A percentile compares a stretch with the other conserved stretches of the same genome.
These are phyloP conservation scores for Pyxicephalus adspersus DNA, from an alignment of 2,113 vertebrate genomes.

Conservation along the genomic window DNA sequence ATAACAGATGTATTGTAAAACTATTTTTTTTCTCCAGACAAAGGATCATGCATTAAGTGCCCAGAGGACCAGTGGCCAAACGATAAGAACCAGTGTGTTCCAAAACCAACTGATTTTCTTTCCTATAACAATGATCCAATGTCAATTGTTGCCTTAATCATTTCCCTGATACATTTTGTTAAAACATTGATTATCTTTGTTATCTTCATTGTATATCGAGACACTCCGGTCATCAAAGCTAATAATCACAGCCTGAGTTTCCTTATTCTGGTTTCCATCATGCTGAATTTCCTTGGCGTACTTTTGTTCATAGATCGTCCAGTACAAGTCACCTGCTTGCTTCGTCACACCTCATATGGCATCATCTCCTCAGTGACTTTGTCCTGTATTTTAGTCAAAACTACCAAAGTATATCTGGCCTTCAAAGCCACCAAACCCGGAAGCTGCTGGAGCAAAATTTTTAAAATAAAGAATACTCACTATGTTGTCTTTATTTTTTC, in stretches of 20 bases:
- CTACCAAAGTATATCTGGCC: background rate
- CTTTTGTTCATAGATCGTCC: constrained; percentile 17
- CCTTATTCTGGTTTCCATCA: constrained; percentile 15
- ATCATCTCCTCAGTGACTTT: constrained; percentile 10
- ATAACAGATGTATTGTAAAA: background rate
- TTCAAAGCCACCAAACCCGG: too few species aligned
- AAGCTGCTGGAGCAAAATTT: constrained; percentile 1
- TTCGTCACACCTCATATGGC: background rate
- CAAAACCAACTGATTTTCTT: constrained; percentile 1
- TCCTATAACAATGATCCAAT: background rate
- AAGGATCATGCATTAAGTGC: background rate
- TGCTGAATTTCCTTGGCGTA: constrained; percentile 14
- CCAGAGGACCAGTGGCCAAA: constrained; percentile 15
- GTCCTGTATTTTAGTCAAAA: constrained; percentile 5
- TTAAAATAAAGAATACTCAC: background rate
- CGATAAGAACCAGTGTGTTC: background rate
- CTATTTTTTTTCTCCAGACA: background rate
- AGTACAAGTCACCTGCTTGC: constrained; percentile 6
- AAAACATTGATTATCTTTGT: background rate
- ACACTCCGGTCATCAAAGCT: background rate
- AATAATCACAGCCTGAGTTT: constrained; percentile 4
- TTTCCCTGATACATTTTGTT: background rate
- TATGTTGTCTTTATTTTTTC: constrained; percentile 29
- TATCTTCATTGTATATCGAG: background rate
- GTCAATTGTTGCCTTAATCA: background rate